phyloP scores from a whole-genome alignment of 2,888 invertebrate species.

The Thymelicus acteon region DNA sequence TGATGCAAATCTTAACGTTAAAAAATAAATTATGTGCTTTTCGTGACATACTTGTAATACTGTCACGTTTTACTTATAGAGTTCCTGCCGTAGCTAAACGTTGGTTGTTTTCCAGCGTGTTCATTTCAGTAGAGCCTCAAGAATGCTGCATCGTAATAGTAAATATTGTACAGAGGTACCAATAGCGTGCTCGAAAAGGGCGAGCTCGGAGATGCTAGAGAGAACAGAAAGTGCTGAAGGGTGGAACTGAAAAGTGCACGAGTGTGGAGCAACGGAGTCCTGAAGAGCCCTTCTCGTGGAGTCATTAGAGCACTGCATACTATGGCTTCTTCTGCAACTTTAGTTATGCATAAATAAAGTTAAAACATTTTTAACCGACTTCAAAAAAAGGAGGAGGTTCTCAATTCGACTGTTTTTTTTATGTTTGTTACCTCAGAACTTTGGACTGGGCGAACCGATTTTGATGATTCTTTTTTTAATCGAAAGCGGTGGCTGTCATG shows the following conservation, averaged over 20 bases:
- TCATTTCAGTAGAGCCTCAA: neutral
- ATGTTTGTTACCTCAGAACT: too few species aligned
- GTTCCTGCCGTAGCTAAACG: too few species aligned
- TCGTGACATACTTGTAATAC: too few species aligned
- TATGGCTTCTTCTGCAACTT: constrained; percentile 7
- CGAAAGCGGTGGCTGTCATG: too few species aligned
- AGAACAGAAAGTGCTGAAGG: constrained; percentile 45
- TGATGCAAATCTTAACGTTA: too few species aligned
- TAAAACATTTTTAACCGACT: neutral
- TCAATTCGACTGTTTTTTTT: too few species aligned
- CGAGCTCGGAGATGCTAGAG: neutral
- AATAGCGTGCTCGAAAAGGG: constrained; percentile 12
- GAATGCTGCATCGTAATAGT: neutral
- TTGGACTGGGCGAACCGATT: too few species aligned
- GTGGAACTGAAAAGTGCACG: constrained; percentile 75
- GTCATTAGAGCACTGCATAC: constrained; percentile 57
- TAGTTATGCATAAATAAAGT: neutral
- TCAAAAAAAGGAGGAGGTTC: too few species aligned
- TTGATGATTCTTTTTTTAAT: too few species aligned
- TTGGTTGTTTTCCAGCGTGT: too few species aligned
- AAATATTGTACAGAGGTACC: constrained; percentile 3
- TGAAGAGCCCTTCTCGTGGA: constrained; percentile 62
- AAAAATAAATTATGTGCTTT: too few species aligned
- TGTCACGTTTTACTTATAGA: too few species aligned
- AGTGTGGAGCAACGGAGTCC: constrained; percentile 63